Evolutionary conservation across 2,797 vertebrate species (phyloP).

Genomic region (Coregonus sp.): DNA sequence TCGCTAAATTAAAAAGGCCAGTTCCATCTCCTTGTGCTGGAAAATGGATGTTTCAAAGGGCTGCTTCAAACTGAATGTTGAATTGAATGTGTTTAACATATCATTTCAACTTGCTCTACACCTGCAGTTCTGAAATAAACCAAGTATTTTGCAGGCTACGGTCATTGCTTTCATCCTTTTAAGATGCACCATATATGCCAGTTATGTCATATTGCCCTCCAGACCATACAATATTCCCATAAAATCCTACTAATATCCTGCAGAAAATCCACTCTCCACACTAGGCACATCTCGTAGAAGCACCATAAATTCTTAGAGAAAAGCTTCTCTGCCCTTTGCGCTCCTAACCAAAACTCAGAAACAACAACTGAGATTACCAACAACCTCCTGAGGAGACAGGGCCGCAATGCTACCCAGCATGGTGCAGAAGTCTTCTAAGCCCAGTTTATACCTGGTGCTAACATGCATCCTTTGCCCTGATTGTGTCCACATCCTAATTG

Average conservation of each 20-base stretch:
- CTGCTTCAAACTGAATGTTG: neutral
- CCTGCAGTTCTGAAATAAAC: conserved; percentile 3
- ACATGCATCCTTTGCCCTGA: no score
- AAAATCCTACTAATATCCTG: conserved; percentile 42
- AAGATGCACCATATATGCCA: neutral
- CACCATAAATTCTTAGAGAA: conserved; percentile 7
- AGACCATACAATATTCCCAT: conserved; percentile 2
- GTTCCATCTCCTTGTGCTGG: neutral
- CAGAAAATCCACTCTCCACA: conserved; percentile 16
- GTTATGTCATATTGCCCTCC: neutral
- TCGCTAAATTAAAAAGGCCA: conserved; percentile 2
- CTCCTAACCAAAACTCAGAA: neutral
- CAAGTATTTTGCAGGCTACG: neutral
- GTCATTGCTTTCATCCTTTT: conserved; percentile 11
- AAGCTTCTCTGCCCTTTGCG: neutral
- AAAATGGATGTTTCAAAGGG: neutral
- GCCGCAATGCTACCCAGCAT: no score
- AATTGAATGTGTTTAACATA: neutral
- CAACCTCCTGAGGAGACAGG: neutral
- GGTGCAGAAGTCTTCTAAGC: no score
- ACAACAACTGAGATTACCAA: neutral
- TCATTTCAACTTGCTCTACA: neutral
- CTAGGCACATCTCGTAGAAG: conserved; percentile 2
- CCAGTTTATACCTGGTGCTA: no score
- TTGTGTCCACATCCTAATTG: no score